Base-by-base conservation (phyloP, 2,113 vertebrate species). In the Bambusicola thoracicus region DNA sequence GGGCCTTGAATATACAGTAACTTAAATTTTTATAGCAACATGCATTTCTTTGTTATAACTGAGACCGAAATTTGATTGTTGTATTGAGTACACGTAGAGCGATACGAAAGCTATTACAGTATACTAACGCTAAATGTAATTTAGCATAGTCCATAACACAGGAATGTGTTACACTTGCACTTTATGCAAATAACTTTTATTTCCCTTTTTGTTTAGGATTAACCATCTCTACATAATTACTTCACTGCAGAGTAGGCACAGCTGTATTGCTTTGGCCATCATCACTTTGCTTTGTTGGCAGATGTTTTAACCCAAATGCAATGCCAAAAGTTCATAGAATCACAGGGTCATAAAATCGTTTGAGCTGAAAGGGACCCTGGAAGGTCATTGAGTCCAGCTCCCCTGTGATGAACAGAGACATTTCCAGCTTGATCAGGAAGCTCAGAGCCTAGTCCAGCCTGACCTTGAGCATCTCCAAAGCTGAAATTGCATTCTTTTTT, bases 1-100 rank as follows among this genome's bases (percentile, higher is more conserved):
- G 87, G 34, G 38, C 62, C 63, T 67, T 16, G 68, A 41, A 41
- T 87, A 59, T 20, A 21, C 29, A 63, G 6, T 8, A 49, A 38
- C 67, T 87, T 53, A 8, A 34, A 11, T 53, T 72, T 76, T 53
- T 48, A 16, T 21, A n/a, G 80, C 30, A 22, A 12, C 14, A 3
- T 10, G 10, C 4, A 11, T 81, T 44, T 8, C 34, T 43, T 38
- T n/a, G 13, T 38, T 87, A 10, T 30, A 40, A 27, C 24, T 27
- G 38, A 58, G 61, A 55, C 5, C 24, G 22, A 41, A 41, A 18
- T 56, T 13, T 56, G 69, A 3, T 65, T 29, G 1, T 73, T 73
- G 6, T 9, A 6, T 4, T n/a, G 88, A 56, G 8, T 51, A 8
- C 59, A 3, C 11, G 0, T 3, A 5, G 32, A 36, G n/a, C 14